Conservation (phyloP, 2,113 vertebrate species). For the Serinus canaria region DNA sequence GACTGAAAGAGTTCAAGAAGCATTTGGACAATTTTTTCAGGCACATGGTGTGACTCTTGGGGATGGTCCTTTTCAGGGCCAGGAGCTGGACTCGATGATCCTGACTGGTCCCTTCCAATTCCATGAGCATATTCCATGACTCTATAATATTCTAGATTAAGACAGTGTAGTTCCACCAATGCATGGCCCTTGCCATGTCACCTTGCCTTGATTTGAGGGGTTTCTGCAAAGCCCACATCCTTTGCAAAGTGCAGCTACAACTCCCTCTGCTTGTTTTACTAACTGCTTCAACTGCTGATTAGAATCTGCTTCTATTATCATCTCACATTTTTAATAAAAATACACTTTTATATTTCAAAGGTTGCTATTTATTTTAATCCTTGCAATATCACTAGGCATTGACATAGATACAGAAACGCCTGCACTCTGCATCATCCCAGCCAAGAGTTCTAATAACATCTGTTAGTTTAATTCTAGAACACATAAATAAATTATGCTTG, state of each 20-base stretch:
- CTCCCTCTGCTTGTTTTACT: background rate
- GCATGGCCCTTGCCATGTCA: background rate
- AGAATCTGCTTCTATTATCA: background rate
- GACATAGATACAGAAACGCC: background rate
- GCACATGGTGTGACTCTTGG: background rate
- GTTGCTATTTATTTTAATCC: constrained; percentile 33
- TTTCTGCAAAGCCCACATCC: background rate
- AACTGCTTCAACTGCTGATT: background rate
- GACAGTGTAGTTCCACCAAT: background rate
- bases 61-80: background rate
- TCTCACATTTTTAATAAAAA: constrained; percentile 9
- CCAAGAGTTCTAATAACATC: constrained; percentile 41
- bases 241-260: background rate
- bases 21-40: background rate
- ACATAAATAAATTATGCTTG: constrained; percentile 38
- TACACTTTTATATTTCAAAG: background rate
- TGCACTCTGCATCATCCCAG: constrained; percentile 11
- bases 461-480: constrained; percentile 49
- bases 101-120: background rate
- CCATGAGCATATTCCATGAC: background rate
- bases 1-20: background rate
- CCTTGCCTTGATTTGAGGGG: background rate
- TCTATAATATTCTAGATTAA: background rate
- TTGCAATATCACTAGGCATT: constrained; percentile 1
- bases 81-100: background rate